phyloP scores from a whole-genome alignment of 2,888 invertebrate species.

The Eristalis arbustorum region DNA sequence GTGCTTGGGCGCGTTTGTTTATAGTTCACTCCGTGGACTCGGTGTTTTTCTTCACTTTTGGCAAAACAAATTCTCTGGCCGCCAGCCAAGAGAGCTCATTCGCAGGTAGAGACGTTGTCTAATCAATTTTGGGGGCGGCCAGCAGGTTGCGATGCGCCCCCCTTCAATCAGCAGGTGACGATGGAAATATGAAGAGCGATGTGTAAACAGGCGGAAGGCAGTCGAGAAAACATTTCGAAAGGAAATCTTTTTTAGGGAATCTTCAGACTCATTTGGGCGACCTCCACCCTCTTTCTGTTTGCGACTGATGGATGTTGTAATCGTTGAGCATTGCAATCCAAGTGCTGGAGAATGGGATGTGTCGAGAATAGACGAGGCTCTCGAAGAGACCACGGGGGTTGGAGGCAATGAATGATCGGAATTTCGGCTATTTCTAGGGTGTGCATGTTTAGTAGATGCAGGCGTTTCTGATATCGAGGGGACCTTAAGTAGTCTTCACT shows the following conservation, averaged over 20 bases:
- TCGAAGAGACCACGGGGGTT: too few species aligned
- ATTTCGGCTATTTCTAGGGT: too few species aligned
- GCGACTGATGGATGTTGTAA: background rate
- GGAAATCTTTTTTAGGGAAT: background rate
- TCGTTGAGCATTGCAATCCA: background rate
- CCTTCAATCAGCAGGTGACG: constrained; percentile 13
- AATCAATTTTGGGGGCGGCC: constrained; percentile 21
- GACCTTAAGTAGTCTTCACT: too few species aligned
- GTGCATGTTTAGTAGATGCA: too few species aligned
- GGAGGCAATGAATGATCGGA: too few species aligned
- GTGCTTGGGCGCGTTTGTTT: constrained; percentile 19
- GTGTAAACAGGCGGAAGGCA: background rate
- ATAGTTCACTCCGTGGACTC: constrained; percentile 15
- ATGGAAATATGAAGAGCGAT: constrained; percentile 52
- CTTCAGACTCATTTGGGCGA: background rate
- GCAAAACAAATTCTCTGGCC: constrained; percentile 47
- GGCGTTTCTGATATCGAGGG: too few species aligned
- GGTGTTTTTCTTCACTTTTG: constrained; percentile 11
- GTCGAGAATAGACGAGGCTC: too few species aligned
- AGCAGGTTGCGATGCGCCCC: background rate
- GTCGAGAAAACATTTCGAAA: background rate
- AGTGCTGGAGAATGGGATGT: background rate
- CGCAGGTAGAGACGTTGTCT: constrained; percentile 35
- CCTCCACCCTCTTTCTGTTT: background rate
- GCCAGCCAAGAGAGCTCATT: constrained; percentile 29